Evolutionary conservation across 1,140 invertebrate species (phyloP), one percentile per base, ranked within the genome.

Genomic region (Dolichoris vasculosae): DNA sequence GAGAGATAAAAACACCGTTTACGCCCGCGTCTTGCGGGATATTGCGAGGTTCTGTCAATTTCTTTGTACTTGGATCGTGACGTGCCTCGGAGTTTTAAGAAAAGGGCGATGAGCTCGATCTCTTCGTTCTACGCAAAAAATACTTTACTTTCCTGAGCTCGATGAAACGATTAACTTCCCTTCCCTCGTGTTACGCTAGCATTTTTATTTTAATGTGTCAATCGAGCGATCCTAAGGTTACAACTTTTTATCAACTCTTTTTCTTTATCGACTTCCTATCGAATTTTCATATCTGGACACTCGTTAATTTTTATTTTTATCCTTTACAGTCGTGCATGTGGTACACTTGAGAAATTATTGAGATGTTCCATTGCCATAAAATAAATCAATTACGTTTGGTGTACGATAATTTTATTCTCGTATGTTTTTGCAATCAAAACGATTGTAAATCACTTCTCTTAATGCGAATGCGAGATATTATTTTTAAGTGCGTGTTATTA

Each of bases 1-100:
- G n/a, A n/a, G n/a, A n/a, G n/a, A n/a, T n/a, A n/a, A n/a, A 55
- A 7, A 32, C 23, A 20, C 15, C 30, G 43, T 17, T 59, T 38
- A 69, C 67, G 80, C n/a, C n/a, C 38, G 46, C 46, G 35, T 40
- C 67, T 38, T 20, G 67, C 26, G 51, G 71, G 40, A 75, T 43
- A 81, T 76, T 76, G 82, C 79, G 43, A 23, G 64, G 64, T 43
- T 6, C 35, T 20, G 55, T 32, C 6, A 35, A 55, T 77, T 77
- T 77, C 38, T 79, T 23, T n/a, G 30, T 64, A 46, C 6, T 46
- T 6, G 43, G 13, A 13, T 46, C 43, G 13, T 46, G 55, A 59
- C 55, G 55, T 59, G 55, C 26, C 23, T 59, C 20, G 23, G 55
- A 3, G 26, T 59, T 26, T 59, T 59, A 59, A 59, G 2, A 15